Conservation (phyloP, 2,888 invertebrate genomes). For the Anoncus sp. region DNA sequence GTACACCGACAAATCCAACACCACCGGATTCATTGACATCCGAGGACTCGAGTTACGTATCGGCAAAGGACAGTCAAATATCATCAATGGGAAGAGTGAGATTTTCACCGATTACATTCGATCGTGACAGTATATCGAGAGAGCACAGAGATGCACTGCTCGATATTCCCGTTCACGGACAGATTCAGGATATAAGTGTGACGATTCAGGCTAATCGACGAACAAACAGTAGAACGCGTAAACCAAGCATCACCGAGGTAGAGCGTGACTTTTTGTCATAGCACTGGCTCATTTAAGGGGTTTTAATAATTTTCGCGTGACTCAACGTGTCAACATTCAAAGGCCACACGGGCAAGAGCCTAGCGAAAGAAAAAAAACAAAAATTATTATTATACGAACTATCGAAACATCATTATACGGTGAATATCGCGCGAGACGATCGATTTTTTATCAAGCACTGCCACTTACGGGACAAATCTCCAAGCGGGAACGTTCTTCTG, state of each 20-base stretch:
- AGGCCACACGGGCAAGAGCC: conserved; percentile 10
- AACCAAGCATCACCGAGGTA: conserved; percentile 84
- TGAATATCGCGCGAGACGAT: conserved; percentile 53
- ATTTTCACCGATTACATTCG: conserved; percentile 81
- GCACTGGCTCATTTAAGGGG: conserved; percentile 82
- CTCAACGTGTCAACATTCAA: neutral
- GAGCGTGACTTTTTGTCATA: conserved; percentile 86
- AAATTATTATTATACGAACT: neutral
- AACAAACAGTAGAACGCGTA: conserved; percentile 82
- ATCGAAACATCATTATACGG: conserved; percentile 9
- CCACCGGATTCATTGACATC: conserved; percentile 94
- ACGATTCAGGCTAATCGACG: conserved; percentile 73
- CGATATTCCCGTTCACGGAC: conserved; percentile 85
- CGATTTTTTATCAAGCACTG: conserved; percentile 73
- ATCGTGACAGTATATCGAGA: conserved; percentile 73
- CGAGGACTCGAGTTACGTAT: conserved; percentile 95
- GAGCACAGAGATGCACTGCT: conserved; percentile 83
- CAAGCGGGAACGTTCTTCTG: conserved; percentile 36
- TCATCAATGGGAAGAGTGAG: conserved; percentile 79
- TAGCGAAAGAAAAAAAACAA: conserved; percentile 24
- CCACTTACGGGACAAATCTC: conserved; percentile 70
- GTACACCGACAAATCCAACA: conserved; percentile 92
- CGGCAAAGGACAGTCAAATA: conserved; percentile 89
- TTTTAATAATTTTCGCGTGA: conserved; percentile 15
- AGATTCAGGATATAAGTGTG: conserved; percentile 84